Base-by-base conservation (phyloP, 2,888 invertebrate species). In the Scaptodrosophila latifasciaeformis region DNA sequence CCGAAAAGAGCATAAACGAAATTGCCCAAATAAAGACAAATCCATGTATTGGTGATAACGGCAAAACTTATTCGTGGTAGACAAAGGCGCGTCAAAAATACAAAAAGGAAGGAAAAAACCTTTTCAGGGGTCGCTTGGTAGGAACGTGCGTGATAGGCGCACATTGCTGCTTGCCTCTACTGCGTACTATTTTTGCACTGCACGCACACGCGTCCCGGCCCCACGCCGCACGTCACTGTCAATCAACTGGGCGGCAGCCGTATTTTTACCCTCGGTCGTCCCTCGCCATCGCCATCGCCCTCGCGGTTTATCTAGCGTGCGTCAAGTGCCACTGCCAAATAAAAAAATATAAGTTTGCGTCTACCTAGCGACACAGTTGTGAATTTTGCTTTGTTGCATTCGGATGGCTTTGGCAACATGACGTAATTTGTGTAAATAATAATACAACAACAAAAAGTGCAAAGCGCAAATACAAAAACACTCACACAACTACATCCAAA, bases 361-460 rank as follows among this genome's bases (percentile, higher is more conserved):
- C 37, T 37, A 17, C 37, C 34, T 37, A 15, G 17, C 37, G 37
- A 37, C 34, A 13, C 34, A 34, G 10, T 24, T 24, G 24, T 37
- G 50, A 21, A 56, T 44, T 61, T 52, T 61, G 70, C 52, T 37
- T 37, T 37, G 37, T 37, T 37, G 37, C 37, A 37, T 37, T 37
- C 17, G 37, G n/a, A n/a, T n/a, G n/a, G n/a, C n/a, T 7, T 24
- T 7, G 24, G 24, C 57, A 61, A 62, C 67, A 76, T 74, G 72
- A 74, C 72, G 72, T 74, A 74, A 74, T 74, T 62, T 34, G 56
- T 57, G 69, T 63, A 56, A 62, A 59, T 64, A 59, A n/a, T n/a
- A n/a, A n/a, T n/a, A n/a, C n/a, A n/a, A n/a, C n/a, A n/a, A n/a
- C n/a, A n/a, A n/a, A 61, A 60, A 61, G 42, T 50, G 53, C 49